These are phyloP conservation scores for Meiosimyza decipiens DNA, from an alignment of 2,888 invertebrate genomes.

Conservation along the genomic window DNA sequence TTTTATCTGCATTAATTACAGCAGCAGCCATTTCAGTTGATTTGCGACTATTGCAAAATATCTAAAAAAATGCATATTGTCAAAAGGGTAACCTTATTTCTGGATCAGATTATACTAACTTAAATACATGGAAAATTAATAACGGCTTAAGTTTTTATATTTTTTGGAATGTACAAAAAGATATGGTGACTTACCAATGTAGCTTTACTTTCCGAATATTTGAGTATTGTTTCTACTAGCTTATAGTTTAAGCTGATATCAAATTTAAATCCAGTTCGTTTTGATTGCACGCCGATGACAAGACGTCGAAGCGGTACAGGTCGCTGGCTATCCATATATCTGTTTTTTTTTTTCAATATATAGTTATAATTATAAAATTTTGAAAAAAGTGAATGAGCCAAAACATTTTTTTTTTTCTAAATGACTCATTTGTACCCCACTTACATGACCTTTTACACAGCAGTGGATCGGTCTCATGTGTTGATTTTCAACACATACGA, in stretches of 20 bases:
- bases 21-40: slow-evolving; percentile 77
- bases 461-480: too few relatives aligned
- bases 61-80: slow-evolving; percentile 63
- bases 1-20: slow-evolving; percentile 64
- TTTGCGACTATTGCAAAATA: slow-evolving; percentile 84
- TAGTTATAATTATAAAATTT: too few relatives aligned
- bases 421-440: too few relatives aligned
- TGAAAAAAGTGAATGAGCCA: too few relatives aligned
- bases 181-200: slow-evolving; percentile 70
- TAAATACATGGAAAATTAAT: background rate
- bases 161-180: background rate
- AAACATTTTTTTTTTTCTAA: too few relatives aligned
- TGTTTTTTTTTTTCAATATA: slow-evolving; percentile 55
- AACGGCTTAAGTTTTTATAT: background rate
- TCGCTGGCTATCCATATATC: slow-evolving; percentile 77
- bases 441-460: too few relatives aligned
- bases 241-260: slow-evolving; percentile 83
- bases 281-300: slow-evolving; percentile 73
- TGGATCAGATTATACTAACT: too few relatives aligned
- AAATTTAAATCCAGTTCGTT: slow-evolving; percentile 76
- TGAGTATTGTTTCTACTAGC: slow-evolving; percentile 75
- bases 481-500: too few relatives aligned
- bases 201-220: slow-evolving; percentile 79
- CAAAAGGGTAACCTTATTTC: too few relatives aligned
- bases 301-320: slow-evolving; percentile 80